Percentiles rank a stretch among this genome's conserved stretches.
phyloP scores from a whole-genome alignment of 23 tunicate species.

The Halocynthia roretzi region DNA sequence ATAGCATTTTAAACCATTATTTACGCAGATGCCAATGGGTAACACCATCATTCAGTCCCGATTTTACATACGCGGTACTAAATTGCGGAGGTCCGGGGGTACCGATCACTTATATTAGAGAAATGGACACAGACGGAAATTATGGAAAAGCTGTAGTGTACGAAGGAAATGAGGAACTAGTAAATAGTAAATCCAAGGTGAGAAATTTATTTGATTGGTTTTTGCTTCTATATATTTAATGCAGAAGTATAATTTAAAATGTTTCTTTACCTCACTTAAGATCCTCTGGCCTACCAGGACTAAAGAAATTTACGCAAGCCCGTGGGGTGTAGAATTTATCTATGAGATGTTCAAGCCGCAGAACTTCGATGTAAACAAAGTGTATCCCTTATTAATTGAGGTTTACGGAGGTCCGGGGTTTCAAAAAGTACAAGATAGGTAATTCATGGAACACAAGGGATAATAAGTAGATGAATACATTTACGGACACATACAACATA shows the following conservation, averaged over 20 bases:
- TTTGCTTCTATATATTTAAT: not conserved
- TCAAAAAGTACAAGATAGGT: constrained; percentile 92
- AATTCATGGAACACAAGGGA: too few relatives aligned
- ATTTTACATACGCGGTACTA: constrained; percentile 34
- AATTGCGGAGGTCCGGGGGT: constrained; percentile 94
- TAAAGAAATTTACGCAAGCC: constrained; percentile 27
- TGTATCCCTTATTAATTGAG: constrained; percentile 87
- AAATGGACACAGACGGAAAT: constrained; percentile 36
- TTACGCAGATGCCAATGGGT: constrained; percentile 60
- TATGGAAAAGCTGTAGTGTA: constrained; percentile 43
- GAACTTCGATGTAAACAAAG: constrained; percentile 55
- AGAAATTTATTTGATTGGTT: not conserved
- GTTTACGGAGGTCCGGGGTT: constrained; percentile 97
- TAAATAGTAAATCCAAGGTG: constrained; percentile 49
- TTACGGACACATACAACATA: too few relatives aligned
- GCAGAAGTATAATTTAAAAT: not conserved
- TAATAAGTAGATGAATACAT: too few relatives aligned
- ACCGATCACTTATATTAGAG: constrained; percentile 54
- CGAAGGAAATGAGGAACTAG: constrained; percentile 34
- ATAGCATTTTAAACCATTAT: too few relatives aligned
- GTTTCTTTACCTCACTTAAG: constrained; percentile 4
- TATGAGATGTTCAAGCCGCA: constrained; percentile 72
- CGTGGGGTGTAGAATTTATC: constrained; percentile 32
- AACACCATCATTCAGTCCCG: constrained; percentile 65
- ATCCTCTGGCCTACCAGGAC: constrained; percentile 15